Percentiles rank a stretch among this genome's conserved stretches.
Conservation (phyloP, 2,797 vertebrate species). For the Sylvia borin region DNA sequence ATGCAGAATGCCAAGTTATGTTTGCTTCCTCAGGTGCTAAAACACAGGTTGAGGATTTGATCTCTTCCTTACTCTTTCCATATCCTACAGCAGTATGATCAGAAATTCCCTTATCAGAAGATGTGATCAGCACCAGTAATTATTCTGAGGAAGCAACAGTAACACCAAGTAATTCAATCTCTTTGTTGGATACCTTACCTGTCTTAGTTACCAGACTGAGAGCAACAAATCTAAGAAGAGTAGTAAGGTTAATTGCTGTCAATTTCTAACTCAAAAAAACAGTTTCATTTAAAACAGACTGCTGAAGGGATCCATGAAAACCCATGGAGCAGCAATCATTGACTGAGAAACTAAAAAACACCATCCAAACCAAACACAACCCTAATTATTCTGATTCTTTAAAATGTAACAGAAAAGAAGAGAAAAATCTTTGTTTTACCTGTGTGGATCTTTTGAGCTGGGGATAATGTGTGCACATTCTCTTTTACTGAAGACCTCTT, state of each 20-base stretch:
- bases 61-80: not conserved
- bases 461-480: constrained; percentile 91
- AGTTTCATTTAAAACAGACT: not conserved
- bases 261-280: not conserved
- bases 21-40: not conserved
- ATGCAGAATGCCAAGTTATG: not conserved
- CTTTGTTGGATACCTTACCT: not conserved
- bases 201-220: not conserved
- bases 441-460: constrained; percentile 87
- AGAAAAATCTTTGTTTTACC: constrained; percentile 74
- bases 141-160: not conserved
- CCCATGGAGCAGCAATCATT: not conserved
- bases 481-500: constrained; percentile 89
- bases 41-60: not conserved
- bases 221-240: not conserved
- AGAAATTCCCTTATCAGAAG: not conserved
- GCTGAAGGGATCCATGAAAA: not conserved
- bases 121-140: not conserved
- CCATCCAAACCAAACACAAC: not conserved
- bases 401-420: not conserved
- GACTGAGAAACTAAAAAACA: not conserved
- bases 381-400: not conserved
- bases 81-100: not conserved
- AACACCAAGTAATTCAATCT: not conserved
- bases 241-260: not conserved